These are phyloP conservation scores for Ammodytes marinus DNA, from an alignment of 2,113 vertebrate genomes.

Conservation along the genomic window DNA sequence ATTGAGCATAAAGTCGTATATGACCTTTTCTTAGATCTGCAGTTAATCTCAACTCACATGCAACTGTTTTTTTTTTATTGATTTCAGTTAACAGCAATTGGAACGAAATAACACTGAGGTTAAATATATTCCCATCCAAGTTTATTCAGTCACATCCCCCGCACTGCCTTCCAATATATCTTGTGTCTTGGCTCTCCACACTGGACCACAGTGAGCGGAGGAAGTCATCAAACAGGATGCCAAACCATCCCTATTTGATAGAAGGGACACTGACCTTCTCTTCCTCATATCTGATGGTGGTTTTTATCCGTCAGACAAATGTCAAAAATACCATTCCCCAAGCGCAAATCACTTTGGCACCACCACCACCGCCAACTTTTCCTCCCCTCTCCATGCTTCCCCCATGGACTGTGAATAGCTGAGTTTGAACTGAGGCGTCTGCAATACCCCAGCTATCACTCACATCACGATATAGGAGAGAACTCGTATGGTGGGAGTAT, in stretches of 20 bases:
- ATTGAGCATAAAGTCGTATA: constrained; percentile 41
- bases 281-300: constrained; percentile 78
- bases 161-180: background rate
- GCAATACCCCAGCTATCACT: constrained; percentile 71
- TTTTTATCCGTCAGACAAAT: constrained; percentile 84
- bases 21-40: constrained; percentile 7
- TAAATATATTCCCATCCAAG: constrained; percentile 3
- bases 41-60: constrained; percentile 1
- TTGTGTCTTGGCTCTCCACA: constrained; percentile 32
- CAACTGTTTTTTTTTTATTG: background rate
- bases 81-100: background rate
- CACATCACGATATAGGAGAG: constrained; percentile 40
- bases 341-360: constrained; percentile 75
- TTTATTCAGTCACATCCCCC: constrained; percentile 17
- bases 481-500: constrained; percentile 29
- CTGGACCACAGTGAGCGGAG: constrained; percentile 37
- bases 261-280: constrained; percentile 82
- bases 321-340: constrained; percentile 82
- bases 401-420: constrained; percentile 23
- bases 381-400: background rate
- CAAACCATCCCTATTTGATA: constrained; percentile 72
- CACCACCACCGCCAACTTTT: constrained; percentile 44
- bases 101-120: background rate
- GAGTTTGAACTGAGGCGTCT: constrained; percentile 57
- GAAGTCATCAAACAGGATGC: constrained; percentile 72